Conservation (phyloP, 2,113 vertebrate species). For the Lethenteron camtschaticum region DNA sequence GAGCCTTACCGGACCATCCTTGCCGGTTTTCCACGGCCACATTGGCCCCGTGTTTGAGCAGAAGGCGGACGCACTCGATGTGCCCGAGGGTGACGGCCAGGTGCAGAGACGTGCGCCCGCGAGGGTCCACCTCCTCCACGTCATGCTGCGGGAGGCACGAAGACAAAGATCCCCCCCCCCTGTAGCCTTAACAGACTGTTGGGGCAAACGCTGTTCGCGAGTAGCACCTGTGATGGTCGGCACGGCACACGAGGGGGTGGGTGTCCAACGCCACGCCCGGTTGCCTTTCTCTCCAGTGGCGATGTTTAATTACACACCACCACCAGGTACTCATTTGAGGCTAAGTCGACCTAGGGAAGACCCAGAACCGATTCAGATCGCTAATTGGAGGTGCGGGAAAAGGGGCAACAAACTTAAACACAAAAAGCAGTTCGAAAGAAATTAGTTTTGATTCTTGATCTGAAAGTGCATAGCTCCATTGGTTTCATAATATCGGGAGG, state of each 20-base stretch:
- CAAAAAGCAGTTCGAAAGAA: too few species aligned
- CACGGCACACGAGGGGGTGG: neutral
- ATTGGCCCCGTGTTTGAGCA: slow-evolving; percentile 51
- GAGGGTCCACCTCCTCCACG: slow-evolving; percentile 45
- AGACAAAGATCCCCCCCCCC: neutral
- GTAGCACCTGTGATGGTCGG: neutral
- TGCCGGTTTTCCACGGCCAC: slow-evolving; percentile 46
- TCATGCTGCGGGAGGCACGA: slow-evolving; percentile 31
- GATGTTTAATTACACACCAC: neutral
- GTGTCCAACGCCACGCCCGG: neutral
- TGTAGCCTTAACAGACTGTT: neutral
- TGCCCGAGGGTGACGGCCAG: slow-evolving; percentile 67
- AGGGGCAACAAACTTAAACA: too few species aligned
- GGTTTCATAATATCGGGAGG: too few species aligned
- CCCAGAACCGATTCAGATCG: too few species aligned
- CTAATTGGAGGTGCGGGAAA: too few species aligned
- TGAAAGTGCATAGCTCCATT: too few species aligned
- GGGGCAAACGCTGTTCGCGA: neutral
- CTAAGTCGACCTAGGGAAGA: neutral
- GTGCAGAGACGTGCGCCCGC: slow-evolving; percentile 59
- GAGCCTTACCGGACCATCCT: slow-evolving; percentile 53
- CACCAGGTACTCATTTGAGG: neutral
- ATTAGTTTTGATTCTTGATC: too few species aligned
- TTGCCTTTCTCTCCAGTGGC: neutral
- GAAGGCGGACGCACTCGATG: slow-evolving; percentile 54